Conservation (phyloP, 2,113 vertebrate genomes). For the Gymnocephalus cernua region DNA sequence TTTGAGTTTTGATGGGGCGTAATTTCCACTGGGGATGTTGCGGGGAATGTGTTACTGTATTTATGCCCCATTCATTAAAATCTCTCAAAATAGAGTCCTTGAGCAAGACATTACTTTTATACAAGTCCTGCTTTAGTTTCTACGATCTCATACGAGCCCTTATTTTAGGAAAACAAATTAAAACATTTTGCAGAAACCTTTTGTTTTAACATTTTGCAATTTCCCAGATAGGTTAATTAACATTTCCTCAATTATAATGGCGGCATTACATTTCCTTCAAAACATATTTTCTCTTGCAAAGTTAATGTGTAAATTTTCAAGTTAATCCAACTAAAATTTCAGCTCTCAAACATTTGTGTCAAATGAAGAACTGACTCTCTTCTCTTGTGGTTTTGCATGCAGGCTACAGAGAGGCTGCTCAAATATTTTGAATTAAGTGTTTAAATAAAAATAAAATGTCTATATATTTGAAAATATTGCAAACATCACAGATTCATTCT, state of each 20-base stretch:
- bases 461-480: background rate
- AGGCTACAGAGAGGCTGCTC: background rate
- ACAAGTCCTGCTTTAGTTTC: background rate
- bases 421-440: background rate
- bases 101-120: background rate
- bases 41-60: background rate
- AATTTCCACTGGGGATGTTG: background rate
- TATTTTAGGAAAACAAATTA: background rate
- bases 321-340: background rate
- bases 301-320: background rate
- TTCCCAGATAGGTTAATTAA: no score
- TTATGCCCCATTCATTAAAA: background rate
- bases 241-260: background rate
- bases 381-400: background rate
- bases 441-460: background rate
- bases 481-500: background rate
- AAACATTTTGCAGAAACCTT: background rate
- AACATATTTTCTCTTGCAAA: background rate
- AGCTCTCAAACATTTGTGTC: background rate
- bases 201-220: background rate
- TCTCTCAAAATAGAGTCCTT: background rate
- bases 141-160: background rate
- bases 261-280: background rate
- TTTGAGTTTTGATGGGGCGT: background rate
- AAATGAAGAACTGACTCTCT: background rate